phyloP scores from a whole-genome alignment of 2,113 vertebrate genomes.

The Dunckerocampus dactyliophorus region DNA sequence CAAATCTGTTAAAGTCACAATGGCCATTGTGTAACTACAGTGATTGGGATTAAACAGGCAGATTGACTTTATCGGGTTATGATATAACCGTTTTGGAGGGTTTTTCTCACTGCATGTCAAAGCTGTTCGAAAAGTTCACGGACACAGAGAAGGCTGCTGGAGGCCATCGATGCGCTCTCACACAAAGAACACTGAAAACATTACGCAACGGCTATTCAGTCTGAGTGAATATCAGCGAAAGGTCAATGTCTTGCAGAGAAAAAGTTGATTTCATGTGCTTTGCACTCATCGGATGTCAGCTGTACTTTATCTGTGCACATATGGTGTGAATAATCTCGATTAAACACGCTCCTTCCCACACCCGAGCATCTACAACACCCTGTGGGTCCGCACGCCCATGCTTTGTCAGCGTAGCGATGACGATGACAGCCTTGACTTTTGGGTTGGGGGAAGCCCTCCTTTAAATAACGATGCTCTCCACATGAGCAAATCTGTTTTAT shows the following conservation, averaged over 20 bases:
- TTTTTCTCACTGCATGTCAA: background rate
- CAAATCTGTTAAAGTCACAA: conserved; percentile 42
- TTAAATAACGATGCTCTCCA: background rate
- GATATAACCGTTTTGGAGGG: conserved; percentile 36
- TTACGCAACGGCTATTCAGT: conserved; percentile 19
- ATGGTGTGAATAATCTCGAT: background rate
- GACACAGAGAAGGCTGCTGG: background rate
- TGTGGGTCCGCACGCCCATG: background rate
- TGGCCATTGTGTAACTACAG: conserved; percentile 57
- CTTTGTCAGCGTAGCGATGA: background rate
- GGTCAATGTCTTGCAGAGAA: conserved; percentile 13
- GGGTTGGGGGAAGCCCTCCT: background rate
- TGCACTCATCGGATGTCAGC: background rate
- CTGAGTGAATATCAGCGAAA: background rate
- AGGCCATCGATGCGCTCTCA: background rate
- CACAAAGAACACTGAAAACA: conserved; percentile 2
- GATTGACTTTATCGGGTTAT: conserved; percentile 35
- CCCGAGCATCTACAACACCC: background rate
- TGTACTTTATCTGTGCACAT: conserved; percentile 15
- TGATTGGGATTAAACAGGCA: conserved; percentile 44
- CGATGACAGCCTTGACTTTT: background rate
- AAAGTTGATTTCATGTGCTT: background rate
- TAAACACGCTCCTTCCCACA: no score
- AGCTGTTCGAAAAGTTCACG: background rate
- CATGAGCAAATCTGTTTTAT: background rate